Conservation (phyloP, 2,888 invertebrate genomes). For the Leptinotarsa juncta region DNA sequence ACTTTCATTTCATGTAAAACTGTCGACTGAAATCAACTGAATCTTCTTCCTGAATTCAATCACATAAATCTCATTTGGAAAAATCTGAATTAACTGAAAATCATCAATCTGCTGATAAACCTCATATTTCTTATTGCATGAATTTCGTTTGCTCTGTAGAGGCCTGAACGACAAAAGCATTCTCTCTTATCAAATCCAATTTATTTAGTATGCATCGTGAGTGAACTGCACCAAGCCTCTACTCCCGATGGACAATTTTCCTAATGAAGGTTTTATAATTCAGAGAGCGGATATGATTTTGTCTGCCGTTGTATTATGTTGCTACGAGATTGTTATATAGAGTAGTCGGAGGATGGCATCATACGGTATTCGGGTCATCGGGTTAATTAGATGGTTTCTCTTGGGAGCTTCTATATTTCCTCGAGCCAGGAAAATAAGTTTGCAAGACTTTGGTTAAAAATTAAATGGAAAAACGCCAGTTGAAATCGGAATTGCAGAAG, state of each 20-base stretch:
- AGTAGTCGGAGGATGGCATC: slow-evolving; percentile 17
- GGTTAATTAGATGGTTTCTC: slow-evolving; percentile 9
- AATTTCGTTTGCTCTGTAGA: slow-evolving; percentile 30
- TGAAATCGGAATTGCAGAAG: too few species aligned
- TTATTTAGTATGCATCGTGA: slow-evolving; percentile 44
- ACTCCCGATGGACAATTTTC: slow-evolving; percentile 44
- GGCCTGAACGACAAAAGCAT: slow-evolving; percentile 15
- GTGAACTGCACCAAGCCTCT: slow-evolving; percentile 29
- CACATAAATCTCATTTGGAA: background rate
- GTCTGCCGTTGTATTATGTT: slow-evolving; percentile 27
- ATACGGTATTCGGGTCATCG: slow-evolving; percentile 7
- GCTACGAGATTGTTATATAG: slow-evolving; percentile 4
- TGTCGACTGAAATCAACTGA: too few species aligned
- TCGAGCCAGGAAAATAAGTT: background rate
- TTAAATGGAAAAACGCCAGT: too few species aligned
- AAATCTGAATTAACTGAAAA: slow-evolving; percentile 34
- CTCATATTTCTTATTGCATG: slow-evolving; percentile 51
- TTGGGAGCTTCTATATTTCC: background rate
- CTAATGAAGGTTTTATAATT: slow-evolving; percentile 47
- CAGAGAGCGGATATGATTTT: slow-evolving; percentile 43
- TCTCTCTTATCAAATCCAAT: slow-evolving; percentile 43
- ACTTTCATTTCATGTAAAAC: too few species aligned
- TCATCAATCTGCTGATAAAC: slow-evolving; percentile 54
- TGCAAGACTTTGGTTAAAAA: background rate
- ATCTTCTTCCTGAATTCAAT: background rate